Evolutionary conservation across 2,113 vertebrate genomes (phyloP).

Genomic region (Centropus unirufus): DNA sequence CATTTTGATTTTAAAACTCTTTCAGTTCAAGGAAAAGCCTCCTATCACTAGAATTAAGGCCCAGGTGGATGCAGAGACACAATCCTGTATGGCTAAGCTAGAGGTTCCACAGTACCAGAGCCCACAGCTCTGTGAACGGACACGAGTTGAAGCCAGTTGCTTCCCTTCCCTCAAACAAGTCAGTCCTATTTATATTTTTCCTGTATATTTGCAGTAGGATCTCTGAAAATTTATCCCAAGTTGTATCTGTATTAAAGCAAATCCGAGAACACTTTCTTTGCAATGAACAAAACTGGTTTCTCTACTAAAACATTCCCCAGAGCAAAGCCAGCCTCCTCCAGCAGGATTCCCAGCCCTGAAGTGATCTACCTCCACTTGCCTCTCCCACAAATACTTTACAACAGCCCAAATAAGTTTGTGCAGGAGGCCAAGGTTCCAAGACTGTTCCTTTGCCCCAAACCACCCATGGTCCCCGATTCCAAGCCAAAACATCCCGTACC

Average conservation of each 20-base stretch:
- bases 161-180: background rate
- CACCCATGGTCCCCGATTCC: background rate
- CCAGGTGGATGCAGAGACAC: background rate
- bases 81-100: background rate
- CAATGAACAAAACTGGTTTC: background rate
- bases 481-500: slow-evolving; percentile 59
- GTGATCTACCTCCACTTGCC: background rate
- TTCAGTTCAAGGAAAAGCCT: background rate
- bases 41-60: background rate
- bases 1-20: background rate
- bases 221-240: background rate
- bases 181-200: background rate
- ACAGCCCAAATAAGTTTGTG: background rate
- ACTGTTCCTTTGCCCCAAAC: background rate
- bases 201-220: background rate
- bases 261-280: background rate
- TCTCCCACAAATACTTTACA: fast-evolving
- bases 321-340: background rate
- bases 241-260: background rate
- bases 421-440: background rate
- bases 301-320: background rate
- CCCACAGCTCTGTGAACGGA: background rate
- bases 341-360: background rate
- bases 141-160: background rate
- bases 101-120: background rate